phyloP scores from a whole-genome alignment of 2,113 vertebrate species.

The Leucosticte australis region DNA sequence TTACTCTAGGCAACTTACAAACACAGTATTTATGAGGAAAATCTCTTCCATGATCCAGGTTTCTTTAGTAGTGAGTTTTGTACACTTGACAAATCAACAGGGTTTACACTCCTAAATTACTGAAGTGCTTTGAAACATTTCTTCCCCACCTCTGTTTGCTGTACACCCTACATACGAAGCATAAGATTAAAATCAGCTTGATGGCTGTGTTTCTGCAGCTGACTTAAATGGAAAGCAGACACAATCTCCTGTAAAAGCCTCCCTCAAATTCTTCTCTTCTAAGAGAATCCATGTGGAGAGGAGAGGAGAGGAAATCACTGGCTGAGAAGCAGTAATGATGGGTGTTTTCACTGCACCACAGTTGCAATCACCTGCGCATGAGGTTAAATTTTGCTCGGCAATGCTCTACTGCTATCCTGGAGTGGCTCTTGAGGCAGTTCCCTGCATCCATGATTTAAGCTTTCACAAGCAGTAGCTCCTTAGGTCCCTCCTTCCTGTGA shows the following conservation, averaged over 20 bases:
- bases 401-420: accelerated
- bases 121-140: neutral
- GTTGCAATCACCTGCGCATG: accelerated
- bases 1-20: neutral
- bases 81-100: neutral
- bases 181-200: neutral
- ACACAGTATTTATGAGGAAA: neutral
- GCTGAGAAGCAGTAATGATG: neutral
- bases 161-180: neutral
- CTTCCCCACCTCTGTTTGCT: neutral
- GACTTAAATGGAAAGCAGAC: neutral
- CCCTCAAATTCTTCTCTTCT: neutral
- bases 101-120: neutral
- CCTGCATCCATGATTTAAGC: neutral
- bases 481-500: neutral
- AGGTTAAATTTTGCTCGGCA: neutral
- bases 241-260: neutral
- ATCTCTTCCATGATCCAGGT: neutral
- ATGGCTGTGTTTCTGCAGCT: neutral
- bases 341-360: neutral
- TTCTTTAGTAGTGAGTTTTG: neutral
- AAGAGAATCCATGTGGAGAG: neutral
- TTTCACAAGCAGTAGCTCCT: neutral
- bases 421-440: neutral
- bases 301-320: neutral